Evolutionary conservation across 2,888 invertebrate genomes (phyloP), one percentile per base, ranked within the genome.

Genomic region (Platerodrilus igneus): DNA sequence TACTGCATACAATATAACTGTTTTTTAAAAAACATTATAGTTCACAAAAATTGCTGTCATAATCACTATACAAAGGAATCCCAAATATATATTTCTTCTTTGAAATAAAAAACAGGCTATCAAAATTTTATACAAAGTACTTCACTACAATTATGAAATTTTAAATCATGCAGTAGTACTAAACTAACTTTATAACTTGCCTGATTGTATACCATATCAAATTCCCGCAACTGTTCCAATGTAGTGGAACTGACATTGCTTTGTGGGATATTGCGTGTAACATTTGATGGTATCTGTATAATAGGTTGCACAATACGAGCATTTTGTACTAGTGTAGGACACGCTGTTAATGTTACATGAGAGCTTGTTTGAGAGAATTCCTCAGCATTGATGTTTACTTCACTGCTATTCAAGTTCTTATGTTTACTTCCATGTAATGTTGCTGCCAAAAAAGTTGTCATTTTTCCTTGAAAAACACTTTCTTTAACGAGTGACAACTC

Each of bases 141-240:
- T n/a, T n/a, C 4, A 1, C 7, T 9, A 15, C 15, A 16, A 7
- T 3, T n/a, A 14, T 28, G 15, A 3, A 27, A 27, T 4, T 10
- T 14, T 14, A 33, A 33, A 16, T 23, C 3, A n/a, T n/a, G n/a
- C n/a, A n/a, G n/a, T n/a, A n/a, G n/a, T n/a, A n/a, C n/a, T n/a
- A n/a, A n/a, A n/a, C n/a, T n/a, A n/a, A n/a, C n/a, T n/a, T n/a
- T n/a, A n/a, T 17, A 21, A 28, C 29, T 20, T 34, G 38, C 42
- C 69, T 86, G 85, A 57, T 86, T 86, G 42, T 86, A 69, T 0
- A 87, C 86, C 69, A 84, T 81, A 60, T 87, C 86, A 54, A 87
- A 87, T 60, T 87, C 87, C 36, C 85, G 69, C 5, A 87, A 63
- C 56, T 86, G 86, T 63, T 87, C 86, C 31, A 85, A 66, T 1